Conservation (phyloP, 2,113 vertebrate species). For the Semnornis frantzii region DNA sequence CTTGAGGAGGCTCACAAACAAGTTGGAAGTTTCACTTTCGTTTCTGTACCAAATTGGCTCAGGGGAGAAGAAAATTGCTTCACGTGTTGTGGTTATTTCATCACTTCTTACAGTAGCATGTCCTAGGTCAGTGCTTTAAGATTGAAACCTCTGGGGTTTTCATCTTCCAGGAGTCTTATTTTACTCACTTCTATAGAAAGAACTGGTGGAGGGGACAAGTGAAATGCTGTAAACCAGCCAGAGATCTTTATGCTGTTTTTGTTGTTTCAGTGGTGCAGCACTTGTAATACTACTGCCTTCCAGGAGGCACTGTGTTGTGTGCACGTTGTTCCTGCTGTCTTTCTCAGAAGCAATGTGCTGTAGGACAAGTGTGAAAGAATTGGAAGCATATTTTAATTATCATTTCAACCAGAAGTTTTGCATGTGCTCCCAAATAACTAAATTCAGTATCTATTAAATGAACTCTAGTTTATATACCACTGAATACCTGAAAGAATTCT, state of each 20-base stretch:
- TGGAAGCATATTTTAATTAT: not conserved
- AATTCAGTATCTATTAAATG: not conserved
- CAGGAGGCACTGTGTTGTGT: not conserved
- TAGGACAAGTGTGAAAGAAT: not conserved
- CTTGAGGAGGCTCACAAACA: not conserved
- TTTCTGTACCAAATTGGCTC: not conserved
- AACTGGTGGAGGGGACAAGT: not conserved
- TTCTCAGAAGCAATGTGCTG: not conserved
- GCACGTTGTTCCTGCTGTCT: not conserved
- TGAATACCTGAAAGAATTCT: not conserved
- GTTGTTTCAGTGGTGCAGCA: not conserved
- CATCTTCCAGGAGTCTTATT: not conserved
- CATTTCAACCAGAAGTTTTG: not conserved
- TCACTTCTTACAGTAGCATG: not conserved
- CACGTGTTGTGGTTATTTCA: not conserved
- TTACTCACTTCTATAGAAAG: not conserved
- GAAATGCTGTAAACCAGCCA: not conserved
- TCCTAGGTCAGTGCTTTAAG: not conserved
- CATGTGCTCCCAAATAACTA: not conserved
- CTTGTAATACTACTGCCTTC: not conserved
- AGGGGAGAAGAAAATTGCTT: not conserved
- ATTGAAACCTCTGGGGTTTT: not conserved
- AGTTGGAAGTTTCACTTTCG: not conserved
- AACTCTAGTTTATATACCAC: not conserved
- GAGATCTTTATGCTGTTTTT: accelerated